phyloP scores from a whole-genome alignment of 2,113 vertebrate species.

The Camelus dromedarius region DNA sequence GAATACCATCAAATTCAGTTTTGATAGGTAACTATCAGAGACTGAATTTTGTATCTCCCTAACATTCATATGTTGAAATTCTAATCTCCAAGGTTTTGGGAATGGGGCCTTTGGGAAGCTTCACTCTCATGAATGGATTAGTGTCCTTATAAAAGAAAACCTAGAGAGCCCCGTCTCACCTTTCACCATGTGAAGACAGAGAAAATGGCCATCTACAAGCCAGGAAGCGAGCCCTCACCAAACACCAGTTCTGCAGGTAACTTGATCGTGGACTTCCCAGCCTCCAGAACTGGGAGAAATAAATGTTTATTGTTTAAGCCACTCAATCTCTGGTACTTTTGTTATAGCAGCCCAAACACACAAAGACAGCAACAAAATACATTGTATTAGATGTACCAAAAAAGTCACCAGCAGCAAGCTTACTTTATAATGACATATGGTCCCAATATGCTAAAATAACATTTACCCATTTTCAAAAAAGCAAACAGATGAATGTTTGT shows the following conservation, averaged over 20 bases:
- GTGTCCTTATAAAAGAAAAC: background rate
- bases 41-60: background rate
- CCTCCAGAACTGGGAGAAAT: background rate
- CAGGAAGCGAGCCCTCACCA: background rate
- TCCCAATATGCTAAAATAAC: background rate
- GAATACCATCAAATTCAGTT: background rate
- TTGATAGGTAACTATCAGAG: background rate
- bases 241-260: background rate
- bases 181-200: background rate
- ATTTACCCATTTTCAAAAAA: constrained; percentile 20
- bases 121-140: background rate
- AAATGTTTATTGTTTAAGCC: background rate
- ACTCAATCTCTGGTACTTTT: background rate
- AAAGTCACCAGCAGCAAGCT: background rate
- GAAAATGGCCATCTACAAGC: background rate
- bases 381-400: background rate
- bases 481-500: background rate
- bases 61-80: background rate
- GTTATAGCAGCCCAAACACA: background rate
- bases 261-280: background rate
- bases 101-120: background rate
- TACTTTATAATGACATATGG: background rate
- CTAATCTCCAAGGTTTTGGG: background rate
- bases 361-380: background rate
- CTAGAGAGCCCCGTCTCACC: background rate